Evolutionary conservation across 2,888 invertebrate species (phyloP).

Genomic region (Zygogramma bicolorata): DNA sequence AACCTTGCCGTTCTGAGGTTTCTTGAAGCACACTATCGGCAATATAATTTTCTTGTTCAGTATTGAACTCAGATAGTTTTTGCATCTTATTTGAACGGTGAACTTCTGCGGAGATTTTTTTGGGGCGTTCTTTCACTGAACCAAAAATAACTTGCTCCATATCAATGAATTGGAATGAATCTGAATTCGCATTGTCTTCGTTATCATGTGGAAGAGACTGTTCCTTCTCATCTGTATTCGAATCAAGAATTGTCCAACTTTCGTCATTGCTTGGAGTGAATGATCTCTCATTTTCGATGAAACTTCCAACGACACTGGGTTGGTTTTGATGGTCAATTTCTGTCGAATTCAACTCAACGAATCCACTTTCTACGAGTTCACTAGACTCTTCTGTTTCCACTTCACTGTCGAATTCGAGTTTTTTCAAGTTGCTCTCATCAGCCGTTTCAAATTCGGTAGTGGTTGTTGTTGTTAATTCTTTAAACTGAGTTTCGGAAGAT

Average conservation of each 20-base stretch:
- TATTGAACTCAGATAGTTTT: conserved; percentile 59
- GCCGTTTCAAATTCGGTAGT: not conserved
- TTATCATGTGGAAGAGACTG: not conserved
- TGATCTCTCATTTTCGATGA: not conserved
- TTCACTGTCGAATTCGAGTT: not conserved
- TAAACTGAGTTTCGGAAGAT: no score
- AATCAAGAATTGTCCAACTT: conserved; percentile 1
- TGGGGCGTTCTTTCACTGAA: conserved; percentile 72
- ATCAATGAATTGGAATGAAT: conserved; percentile 49
- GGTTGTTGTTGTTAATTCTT: not conserved
- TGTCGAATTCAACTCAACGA: not conserved
- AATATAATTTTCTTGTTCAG: conserved; percentile 62
- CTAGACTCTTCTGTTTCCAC: not conserved
- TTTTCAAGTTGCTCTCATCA: not conserved
- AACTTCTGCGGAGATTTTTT: conserved; percentile 26
- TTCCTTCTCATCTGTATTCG: conserved; percentile 1
- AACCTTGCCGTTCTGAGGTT: conserved; percentile 54
- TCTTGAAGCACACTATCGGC: conserved; percentile 54
- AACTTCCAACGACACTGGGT: not conserved
- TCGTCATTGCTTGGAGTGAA: not conserved
- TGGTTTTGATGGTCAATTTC: not conserved
- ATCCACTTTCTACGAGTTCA: not conserved
- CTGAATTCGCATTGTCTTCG: conserved; percentile 37
- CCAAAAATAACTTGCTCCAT: conserved; percentile 74
- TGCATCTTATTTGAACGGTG: conserved; percentile 38